phyloP scores from a whole-genome alignment of 1,140 invertebrate species.

The Anastatus disparis region DNA sequence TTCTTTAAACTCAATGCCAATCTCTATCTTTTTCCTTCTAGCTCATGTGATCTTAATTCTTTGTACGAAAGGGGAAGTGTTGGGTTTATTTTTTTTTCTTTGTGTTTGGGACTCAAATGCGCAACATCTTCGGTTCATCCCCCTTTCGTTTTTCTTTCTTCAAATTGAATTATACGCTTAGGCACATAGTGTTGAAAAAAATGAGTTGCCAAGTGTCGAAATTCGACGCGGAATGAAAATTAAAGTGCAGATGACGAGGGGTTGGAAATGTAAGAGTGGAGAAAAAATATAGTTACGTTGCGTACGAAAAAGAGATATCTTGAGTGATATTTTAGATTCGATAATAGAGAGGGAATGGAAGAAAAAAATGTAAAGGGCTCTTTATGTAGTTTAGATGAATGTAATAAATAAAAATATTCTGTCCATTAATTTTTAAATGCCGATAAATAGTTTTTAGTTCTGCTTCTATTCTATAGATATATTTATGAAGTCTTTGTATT shows the following conservation, averaged over 20 bases:
- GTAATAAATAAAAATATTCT: no score
- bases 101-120: no score
- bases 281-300: neutral
- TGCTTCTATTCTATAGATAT: no score
- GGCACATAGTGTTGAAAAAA: slow-evolving; percentile 22
- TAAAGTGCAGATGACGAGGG: neutral
- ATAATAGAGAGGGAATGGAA: neutral
- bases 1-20: no score
- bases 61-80: slow-evolving; percentile 40
- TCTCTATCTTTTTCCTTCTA: no score
- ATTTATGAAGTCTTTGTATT: no score
- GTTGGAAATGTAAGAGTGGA: neutral
- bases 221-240: slow-evolving; percentile 31
- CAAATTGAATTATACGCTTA: slow-evolving; percentile 31
- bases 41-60: no score
- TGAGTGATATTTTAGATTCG: neutral
- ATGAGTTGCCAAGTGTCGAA: neutral
- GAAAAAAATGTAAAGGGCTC: no score
- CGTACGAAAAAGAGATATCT: neutral
- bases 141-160: no score
- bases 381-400: no score
- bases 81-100: slow-evolving; percentile 54
- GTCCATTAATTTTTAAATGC: neutral
- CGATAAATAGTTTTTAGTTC: neutral
- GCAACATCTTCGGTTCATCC: no score